These are phyloP conservation scores for Sminthurides bifidus DNA, from an alignment of 1,140 invertebrate species.

Conservation along the genomic window DNA sequence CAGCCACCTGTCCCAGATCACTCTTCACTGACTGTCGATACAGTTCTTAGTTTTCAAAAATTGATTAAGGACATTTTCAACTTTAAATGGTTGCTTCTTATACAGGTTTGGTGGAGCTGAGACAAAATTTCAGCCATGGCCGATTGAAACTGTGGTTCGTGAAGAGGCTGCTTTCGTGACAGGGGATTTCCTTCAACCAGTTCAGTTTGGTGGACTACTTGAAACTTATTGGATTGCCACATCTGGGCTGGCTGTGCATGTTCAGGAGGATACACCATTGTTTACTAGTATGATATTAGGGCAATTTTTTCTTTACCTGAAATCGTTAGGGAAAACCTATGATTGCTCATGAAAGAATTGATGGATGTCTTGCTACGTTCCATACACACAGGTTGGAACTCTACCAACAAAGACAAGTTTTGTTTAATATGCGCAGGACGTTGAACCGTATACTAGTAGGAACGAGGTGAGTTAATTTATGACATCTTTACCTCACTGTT, in stretches of 20 bases:
- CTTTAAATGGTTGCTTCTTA: not conserved
- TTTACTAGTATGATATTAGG: constrained; percentile 49
- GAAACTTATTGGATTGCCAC: constrained; percentile 68
- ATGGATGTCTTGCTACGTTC: too few species aligned
- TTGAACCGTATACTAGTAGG: constrained; percentile 27
- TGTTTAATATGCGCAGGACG: constrained; percentile 18
- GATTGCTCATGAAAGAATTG: constrained; percentile 19
- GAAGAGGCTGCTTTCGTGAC: constrained; percentile 32
- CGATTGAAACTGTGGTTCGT: constrained; percentile 34
- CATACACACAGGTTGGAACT: constrained; percentile 29
- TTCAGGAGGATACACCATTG: constrained; percentile 50
- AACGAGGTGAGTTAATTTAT: constrained; percentile 26
- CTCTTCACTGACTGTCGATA: too few species aligned
- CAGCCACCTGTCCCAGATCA: too few species aligned
- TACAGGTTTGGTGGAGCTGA: constrained; percentile 39
- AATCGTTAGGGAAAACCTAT: not conserved
- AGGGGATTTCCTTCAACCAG: constrained; percentile 33
- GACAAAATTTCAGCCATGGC: constrained; percentile 38
- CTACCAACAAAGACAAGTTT: constrained; percentile 6
- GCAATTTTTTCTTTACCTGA: not conserved
- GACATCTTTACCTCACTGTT: not conserved
- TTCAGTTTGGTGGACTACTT: constrained; percentile 42
- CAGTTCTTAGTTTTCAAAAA: not conserved
- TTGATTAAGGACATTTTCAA: not conserved
- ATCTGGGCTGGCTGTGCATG: constrained; percentile 49